phyloP scores from a whole-genome alignment of 2,888 invertebrate species.

The Tromatobia lineatoria region DNA sequence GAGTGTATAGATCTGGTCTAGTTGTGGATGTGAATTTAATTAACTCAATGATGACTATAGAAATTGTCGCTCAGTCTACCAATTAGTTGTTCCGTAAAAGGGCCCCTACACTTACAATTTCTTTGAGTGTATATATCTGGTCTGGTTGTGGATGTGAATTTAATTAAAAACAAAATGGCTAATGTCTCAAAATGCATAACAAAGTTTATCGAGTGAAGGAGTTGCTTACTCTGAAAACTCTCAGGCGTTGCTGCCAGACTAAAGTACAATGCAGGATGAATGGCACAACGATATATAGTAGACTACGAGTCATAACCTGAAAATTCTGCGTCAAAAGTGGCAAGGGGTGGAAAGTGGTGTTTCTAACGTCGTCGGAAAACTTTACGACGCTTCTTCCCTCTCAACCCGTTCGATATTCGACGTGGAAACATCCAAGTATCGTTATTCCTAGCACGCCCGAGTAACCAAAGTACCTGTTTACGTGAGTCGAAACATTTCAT shows the following conservation, averaged over 20 bases:
- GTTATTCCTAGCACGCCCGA: conserved; percentile 31
- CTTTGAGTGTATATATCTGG: not conserved
- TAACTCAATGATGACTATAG: too few relatives aligned
- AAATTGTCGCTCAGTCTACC: too few relatives aligned
- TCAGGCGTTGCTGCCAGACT: not conserved
- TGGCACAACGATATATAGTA: not conserved
- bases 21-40: not conserved
- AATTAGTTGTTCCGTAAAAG: too few relatives aligned
- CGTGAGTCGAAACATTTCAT: conserved; percentile 18
- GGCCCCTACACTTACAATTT: not conserved
- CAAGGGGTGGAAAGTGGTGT: not conserved
- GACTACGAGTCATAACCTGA: conserved; percentile 7
- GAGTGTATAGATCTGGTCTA: not conserved
- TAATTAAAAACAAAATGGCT: conserved; percentile 22
- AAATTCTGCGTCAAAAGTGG: not conserved
- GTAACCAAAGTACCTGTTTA: conserved; percentile 38
- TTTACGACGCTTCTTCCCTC: conserved; percentile 23
- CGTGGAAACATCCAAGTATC: conserved; percentile 39
- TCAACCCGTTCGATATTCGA: conserved; percentile 20
- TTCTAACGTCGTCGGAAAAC: conserved; percentile 43
- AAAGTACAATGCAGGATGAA: conserved; percentile 6
- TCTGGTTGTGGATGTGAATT: not conserved
- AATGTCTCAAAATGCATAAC: not conserved
- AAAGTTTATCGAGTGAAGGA: not conserved
- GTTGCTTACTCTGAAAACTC: not conserved